Conservation (phyloP, 1,140 invertebrate genomes). For the Eufriesea mexicana region DNA sequence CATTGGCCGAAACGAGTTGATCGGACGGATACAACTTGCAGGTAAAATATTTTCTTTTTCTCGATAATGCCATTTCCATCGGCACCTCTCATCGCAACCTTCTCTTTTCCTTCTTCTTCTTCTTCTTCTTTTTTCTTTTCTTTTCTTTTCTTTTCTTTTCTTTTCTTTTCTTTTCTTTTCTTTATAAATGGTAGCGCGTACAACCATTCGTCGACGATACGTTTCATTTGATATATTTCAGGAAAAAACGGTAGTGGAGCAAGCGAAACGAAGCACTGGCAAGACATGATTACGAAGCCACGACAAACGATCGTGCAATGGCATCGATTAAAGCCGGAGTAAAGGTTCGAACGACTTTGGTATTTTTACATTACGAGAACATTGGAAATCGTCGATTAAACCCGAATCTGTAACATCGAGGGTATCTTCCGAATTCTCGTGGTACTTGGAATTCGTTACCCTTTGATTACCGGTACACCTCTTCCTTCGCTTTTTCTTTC, state of each 20-base stretch:
- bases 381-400: conserved; percentile 22
- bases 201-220: not conserved
- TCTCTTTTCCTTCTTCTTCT: too few species aligned
- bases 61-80: too few species aligned
- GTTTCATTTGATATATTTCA: conserved; percentile 79
- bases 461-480: not conserved
- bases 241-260: conserved; percentile 95
- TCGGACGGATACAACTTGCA: conserved; percentile 93
- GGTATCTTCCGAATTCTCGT: not conserved
- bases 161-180: too few species aligned
- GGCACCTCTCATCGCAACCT: too few species aligned
- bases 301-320: conserved; percentile 95
- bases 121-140: too few species aligned
- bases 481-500: too few species aligned
- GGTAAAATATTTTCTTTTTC: conserved; percentile 82
- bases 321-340: conserved; percentile 94
- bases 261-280: conserved; percentile 96
- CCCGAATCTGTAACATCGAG: not conserved
- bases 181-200: too few species aligned
- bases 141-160: too few species aligned
- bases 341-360: conserved; percentile 73
- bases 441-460: not conserved
- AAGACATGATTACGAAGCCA: conserved; percentile 98
- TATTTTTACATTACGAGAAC: not conserved
- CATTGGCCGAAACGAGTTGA: conserved; percentile 95